These are phyloP conservation scores for Pao palembangensis DNA, from an alignment of 2,113 vertebrate species.

Conservation along the genomic window DNA sequence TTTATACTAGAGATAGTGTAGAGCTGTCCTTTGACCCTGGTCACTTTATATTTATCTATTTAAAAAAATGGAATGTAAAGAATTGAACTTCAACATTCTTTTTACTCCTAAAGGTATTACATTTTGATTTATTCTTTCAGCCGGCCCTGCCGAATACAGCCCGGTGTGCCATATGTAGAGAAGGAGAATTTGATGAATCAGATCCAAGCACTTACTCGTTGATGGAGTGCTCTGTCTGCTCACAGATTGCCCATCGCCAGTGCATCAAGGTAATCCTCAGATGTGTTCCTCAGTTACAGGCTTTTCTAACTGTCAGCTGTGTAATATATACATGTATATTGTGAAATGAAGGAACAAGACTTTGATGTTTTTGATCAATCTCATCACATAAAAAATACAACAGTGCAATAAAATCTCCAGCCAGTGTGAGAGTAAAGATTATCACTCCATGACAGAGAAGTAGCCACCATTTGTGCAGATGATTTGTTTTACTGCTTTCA, in stretches of 20 bases:
- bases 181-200: conserved; percentile 84
- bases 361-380: background rate
- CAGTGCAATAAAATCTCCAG: background rate
- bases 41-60: no score
- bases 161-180: conserved; percentile 88
- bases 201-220: conserved; percentile 86
- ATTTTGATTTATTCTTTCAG: conserved; percentile 55
- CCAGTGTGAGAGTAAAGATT: background rate
- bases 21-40: no score
- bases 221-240: conserved; percentile 97
- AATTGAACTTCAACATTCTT: background rate
- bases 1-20: no score
- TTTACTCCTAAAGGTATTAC: background rate
- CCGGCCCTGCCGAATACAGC: conserved; percentile 93
- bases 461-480: no score
- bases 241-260: conserved; percentile 89
- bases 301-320: no score
- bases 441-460: background rate
- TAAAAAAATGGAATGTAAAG: background rate
- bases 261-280: conserved; percentile 83
- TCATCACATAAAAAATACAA: background rate
- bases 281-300: background rate
- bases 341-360: background rate
- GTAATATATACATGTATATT: background rate
- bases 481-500: background rate